Evolutionary conservation across 2,797 vertebrate genomes (phyloP), one percentile per base, ranked within the genome.

Genomic region (Mallotus villosus): DNA sequence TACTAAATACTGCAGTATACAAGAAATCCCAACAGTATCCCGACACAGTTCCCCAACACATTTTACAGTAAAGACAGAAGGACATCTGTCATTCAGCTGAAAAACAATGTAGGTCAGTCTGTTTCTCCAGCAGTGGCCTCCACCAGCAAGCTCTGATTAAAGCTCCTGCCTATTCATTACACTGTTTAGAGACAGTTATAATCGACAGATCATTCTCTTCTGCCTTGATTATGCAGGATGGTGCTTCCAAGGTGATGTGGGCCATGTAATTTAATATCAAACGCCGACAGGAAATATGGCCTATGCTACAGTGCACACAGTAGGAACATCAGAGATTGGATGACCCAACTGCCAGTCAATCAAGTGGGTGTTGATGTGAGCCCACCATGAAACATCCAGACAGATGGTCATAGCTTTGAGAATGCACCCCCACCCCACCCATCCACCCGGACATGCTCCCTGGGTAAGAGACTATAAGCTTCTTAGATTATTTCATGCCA

Each of bases 391-490:
- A 89, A 85, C 80, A 74, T 84, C 75, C 77, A 84, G 85, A 86
- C 93, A 94, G 92, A 93, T 93, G 92, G 92, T 70, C 80, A 70
- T 82, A 63, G 79, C 81, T 84, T 83, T 87, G 79, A 75, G 73
- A 80, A 22, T 70, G 74, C 87, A 73, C 80, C 84, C 89, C 88
- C 73, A 86, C 73, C 79, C 63, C 66, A 27, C 19, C 64, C 70
- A 53, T 71, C 68, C 77, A 71, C 79, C 72, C 58, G 53, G 75
- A 81, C 83, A 84, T 78, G 80, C 84, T 82, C 81, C 77, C 77
- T 79, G 73, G 72, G 82, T 84, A 85, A 89, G 81, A 90, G 86
- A 83, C 88, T 79, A 57, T 94, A 94, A 94, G 90, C 92, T 90
- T 78, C 88, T 93, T 92, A 92, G 79, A 86, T 82, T 84, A 82